phyloP scores from a whole-genome alignment of 2,113 vertebrate species.

The Megaleporinus macrocephalus region DNA sequence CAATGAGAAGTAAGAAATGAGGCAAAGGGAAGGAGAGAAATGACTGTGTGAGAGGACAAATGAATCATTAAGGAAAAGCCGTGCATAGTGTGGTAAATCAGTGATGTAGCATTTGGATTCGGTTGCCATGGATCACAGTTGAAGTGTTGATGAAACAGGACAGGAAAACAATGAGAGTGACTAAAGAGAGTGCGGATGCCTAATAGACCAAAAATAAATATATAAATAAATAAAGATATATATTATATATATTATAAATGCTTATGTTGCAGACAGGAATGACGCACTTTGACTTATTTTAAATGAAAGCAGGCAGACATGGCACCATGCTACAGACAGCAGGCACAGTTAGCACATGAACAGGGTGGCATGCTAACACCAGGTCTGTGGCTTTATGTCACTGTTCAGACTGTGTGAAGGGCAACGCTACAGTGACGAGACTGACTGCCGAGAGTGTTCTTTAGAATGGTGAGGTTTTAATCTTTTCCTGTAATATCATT shows the following conservation, averaged over 20 bases:
- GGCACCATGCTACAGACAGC: constrained; percentile 5
- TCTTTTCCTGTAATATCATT: constrained; percentile 63
- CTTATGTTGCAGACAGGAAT: not conserved
- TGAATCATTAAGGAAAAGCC: not conserved
- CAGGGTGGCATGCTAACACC: not conserved
- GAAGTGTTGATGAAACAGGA: constrained; percentile 2
- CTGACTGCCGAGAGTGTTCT: constrained; percentile 28
- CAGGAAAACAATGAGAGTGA: not conserved
- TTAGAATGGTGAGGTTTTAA: constrained; percentile 59
- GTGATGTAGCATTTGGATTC: not conserved
- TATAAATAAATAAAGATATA: not conserved
- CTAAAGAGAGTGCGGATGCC: not conserved
- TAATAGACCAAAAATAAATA: not conserved
- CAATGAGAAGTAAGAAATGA: not conserved
- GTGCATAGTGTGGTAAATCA: constrained; percentile 8
- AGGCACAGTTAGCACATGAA: not conserved
- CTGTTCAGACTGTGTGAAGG: constrained; percentile 16
- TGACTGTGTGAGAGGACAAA: not conserved
- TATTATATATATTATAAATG: not conserved
- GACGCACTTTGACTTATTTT: not conserved
- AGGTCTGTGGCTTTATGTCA: constrained; percentile 9
- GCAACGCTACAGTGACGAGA: constrained; percentile 38
- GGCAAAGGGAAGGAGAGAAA: constrained; percentile 2
- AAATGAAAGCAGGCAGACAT: not conserved
- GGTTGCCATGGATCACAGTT: not conserved